Evolutionary conservation across 1,140 invertebrate genomes (phyloP).

Genomic region (Meloidogyne exigua): DNA sequence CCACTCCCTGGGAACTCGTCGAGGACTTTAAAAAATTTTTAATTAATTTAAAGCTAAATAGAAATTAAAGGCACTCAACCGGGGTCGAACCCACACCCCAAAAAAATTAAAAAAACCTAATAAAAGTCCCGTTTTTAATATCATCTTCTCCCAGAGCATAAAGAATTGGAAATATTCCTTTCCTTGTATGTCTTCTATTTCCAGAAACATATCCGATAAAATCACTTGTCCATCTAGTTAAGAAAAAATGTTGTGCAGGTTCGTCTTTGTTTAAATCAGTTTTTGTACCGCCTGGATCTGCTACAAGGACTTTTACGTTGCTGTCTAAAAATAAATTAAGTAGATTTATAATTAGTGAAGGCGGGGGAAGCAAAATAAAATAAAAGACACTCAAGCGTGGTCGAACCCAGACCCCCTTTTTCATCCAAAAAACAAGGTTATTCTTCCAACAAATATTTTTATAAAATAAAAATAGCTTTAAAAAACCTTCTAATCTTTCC

Average conservation of each 20-base stretch:
- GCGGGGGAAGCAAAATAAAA: not conserved
- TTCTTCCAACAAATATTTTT: too few species aligned
- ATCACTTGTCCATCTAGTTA: constrained; percentile 49
- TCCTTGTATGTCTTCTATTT: constrained; percentile 33
- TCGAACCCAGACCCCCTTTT: not conserved
- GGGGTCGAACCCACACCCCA: too few species aligned
- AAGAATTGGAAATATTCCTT: constrained; percentile 52
- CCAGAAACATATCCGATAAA: constrained; percentile 39
- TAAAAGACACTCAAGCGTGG: constrained; percentile 9
- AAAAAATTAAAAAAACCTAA: constrained; percentile 38
- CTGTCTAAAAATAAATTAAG: constrained; percentile 31
- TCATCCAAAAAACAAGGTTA: too few species aligned
- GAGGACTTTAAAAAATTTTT: constrained; percentile 36
- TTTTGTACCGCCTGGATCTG: constrained; percentile 58
- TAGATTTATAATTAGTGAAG: too few species aligned
- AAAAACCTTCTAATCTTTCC: constrained; percentile 51
- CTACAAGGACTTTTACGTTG: constrained; percentile 54
- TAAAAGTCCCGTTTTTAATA: constrained; percentile 45
- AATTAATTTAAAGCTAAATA: not conserved
- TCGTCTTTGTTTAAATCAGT: constrained; percentile 49
- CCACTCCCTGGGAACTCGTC: constrained; percentile 43
- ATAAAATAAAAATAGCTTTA: not conserved
- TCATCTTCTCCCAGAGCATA: constrained; percentile 55
- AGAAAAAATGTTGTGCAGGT: constrained; percentile 53
- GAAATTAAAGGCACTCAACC: not conserved